Conservation (phyloP, 2,888 invertebrate genomes). For the Ariolimax columbianus region DNA sequence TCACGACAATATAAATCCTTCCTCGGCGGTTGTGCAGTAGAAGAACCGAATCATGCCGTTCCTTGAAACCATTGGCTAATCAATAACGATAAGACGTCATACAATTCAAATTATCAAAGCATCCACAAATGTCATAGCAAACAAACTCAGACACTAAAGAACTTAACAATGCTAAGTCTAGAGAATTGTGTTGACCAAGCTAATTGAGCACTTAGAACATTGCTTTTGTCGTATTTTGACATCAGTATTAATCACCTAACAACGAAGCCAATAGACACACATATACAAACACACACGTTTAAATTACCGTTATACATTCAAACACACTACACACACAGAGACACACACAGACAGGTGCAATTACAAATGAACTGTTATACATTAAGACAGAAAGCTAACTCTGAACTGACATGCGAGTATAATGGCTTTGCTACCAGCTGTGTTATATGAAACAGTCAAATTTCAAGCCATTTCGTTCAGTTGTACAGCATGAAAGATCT, state of each 20-base stretch:
- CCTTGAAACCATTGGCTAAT: not conserved
- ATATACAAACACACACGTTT: not conserved
- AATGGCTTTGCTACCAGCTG: no score
- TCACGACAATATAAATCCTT: not conserved
- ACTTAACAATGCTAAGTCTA: not conserved
- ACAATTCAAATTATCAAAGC: not conserved
- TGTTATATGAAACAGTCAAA: no score
- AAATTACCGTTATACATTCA: not conserved
- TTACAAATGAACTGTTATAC: not conserved
- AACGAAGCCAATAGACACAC: not conserved
- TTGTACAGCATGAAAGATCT: no score
- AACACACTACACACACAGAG: no score
- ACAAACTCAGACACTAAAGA: not conserved
- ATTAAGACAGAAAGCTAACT: not conserved
- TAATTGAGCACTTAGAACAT: not conserved
- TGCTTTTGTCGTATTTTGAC: not conserved
- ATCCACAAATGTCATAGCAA: not conserved
- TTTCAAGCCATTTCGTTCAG: no score
- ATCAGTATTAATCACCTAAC: constrained; percentile 15
- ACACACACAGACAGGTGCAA: no score
- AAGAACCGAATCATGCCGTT: not conserved
- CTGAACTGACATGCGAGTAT: not conserved
- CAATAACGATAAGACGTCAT: not conserved
- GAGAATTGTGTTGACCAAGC: not conserved
- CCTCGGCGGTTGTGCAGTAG: not conserved